A percentile compares a stretch with the other conserved stretches of the same genome.
Evolutionary conservation across 1,140 invertebrate genomes (phyloP).

Genomic region (Drosophila ambigua): DNA sequence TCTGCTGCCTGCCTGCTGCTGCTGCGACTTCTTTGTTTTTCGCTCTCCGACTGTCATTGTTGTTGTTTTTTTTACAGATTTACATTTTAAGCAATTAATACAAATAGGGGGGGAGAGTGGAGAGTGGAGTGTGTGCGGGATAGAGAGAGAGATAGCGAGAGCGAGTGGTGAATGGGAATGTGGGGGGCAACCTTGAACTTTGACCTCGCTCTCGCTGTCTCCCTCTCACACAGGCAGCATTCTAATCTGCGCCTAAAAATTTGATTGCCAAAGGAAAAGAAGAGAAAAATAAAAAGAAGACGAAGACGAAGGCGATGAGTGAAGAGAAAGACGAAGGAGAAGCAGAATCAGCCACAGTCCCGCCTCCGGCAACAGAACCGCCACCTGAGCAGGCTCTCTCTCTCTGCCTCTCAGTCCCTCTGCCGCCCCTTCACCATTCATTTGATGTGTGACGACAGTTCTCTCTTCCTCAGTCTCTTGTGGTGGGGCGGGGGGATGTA

Average conservation of each 20-base stretch:
- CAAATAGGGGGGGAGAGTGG: conserved; percentile 21
- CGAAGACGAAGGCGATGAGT: neutral
- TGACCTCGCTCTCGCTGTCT: conserved; percentile 53
- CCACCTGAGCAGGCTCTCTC: conserved; percentile 26
- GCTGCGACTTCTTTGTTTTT: conserved; percentile 1
- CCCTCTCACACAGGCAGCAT: conserved; percentile 12
- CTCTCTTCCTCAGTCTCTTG: conserved; percentile 13
- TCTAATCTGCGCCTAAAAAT: conserved; percentile 73
- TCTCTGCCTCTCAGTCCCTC: neutral
- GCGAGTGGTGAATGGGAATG: neutral
- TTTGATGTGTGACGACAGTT: conserved; percentile 29
- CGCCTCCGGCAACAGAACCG: conserved; percentile 7
- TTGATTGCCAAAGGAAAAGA: conserved; percentile 57
- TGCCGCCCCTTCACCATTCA: neutral
- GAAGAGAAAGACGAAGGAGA: neutral
- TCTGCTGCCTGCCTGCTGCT: conserved; percentile 7
- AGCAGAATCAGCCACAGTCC: neutral
- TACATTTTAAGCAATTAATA: conserved; percentile 60
- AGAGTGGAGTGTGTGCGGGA: conserved; percentile 6
- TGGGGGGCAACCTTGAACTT: conserved; percentile 73
- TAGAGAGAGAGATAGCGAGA: conserved; percentile 19
- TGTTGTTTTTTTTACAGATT: conserved; percentile 47
- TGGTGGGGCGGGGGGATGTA: conserved; percentile 26
- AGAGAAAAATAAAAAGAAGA: neutral
- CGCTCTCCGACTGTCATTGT: conserved; percentile 11